phyloP scores from a whole-genome alignment of 2,797 vertebrate genomes.

The Xyrichtys novacula region DNA sequence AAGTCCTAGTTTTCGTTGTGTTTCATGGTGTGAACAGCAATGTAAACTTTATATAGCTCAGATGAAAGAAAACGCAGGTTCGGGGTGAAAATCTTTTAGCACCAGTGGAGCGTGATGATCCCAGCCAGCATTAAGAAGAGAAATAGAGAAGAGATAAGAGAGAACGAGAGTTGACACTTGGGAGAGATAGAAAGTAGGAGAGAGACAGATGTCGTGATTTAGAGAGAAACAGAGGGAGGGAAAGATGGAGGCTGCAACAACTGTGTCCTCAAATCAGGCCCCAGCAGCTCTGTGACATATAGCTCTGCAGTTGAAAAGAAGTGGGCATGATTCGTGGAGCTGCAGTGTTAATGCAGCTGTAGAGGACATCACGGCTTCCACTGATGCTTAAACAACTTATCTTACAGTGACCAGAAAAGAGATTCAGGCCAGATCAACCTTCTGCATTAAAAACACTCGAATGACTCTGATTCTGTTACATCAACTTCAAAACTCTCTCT shows the following conservation, averaged over 20 bases:
- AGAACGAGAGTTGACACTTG: constrained; percentile 6
- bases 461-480: too few relatives aligned
- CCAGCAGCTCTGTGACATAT: constrained; percentile 36
- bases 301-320: constrained; percentile 19
- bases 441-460: too few relatives aligned
- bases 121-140: constrained; percentile 13
- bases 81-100: constrained; percentile 21
- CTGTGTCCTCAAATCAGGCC: constrained; percentile 13
- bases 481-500: too few relatives aligned
- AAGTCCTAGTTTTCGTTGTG: not conserved
- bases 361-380: not conserved
- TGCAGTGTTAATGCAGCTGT: not conserved
- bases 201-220: constrained; percentile 11
- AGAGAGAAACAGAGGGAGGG: constrained; percentile 15
- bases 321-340: not conserved
- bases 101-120: constrained; percentile 21
- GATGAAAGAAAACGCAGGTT: not conserved
- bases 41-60: not conserved
- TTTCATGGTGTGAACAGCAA: constrained; percentile 4
- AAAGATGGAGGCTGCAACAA: constrained; percentile 17
- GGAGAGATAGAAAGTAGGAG: constrained; percentile 12
- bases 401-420: not conserved
- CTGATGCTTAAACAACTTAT: constrained; percentile 14
- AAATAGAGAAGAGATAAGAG: constrained; percentile 4
- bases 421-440: not conserved